phyloP scores from a whole-genome alignment of 2,888 invertebrate species.

The Harpalus rubripes region DNA sequence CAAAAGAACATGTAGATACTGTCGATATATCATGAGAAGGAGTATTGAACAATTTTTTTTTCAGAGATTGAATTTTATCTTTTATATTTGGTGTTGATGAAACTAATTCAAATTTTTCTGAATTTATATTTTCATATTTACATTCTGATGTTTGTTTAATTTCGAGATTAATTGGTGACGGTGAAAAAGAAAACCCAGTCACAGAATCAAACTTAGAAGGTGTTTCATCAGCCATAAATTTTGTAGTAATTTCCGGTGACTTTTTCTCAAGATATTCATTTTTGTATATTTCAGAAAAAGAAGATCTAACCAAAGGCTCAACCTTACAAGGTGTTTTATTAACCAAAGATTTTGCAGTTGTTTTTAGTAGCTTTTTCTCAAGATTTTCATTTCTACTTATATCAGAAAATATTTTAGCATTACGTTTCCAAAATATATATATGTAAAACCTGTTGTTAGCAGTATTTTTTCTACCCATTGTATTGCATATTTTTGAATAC shows the following conservation, averaged over 20 bases:
- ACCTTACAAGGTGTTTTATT: not conserved
- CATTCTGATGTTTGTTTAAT: no score
- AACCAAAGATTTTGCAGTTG: not conserved
- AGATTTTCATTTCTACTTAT: not conserved
- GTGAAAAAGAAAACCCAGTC: no score
- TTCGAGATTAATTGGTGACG: no score
- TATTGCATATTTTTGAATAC: not conserved
- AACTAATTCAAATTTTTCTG: no score
- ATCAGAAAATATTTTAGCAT: not conserved
- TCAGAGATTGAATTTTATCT: no score
- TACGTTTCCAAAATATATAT: not conserved
- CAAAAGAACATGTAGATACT: not conserved
- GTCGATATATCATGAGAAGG: not conserved
- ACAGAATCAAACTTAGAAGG: no score
- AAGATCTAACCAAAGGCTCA: no score
- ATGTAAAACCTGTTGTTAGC: not conserved
- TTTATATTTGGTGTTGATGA: no score
- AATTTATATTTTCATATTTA: no score
- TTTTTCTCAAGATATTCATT: not conserved
- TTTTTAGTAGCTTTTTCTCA: not conserved
- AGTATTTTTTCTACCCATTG: not conserved
- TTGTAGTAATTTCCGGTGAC: not conserved
- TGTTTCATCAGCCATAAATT: not conserved
- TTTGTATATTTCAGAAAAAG: not conserved
- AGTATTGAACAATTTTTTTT: not conserved